Base-by-base conservation (phyloP, 2,113 vertebrate genomes). In the Varanus komodoensis region DNA sequence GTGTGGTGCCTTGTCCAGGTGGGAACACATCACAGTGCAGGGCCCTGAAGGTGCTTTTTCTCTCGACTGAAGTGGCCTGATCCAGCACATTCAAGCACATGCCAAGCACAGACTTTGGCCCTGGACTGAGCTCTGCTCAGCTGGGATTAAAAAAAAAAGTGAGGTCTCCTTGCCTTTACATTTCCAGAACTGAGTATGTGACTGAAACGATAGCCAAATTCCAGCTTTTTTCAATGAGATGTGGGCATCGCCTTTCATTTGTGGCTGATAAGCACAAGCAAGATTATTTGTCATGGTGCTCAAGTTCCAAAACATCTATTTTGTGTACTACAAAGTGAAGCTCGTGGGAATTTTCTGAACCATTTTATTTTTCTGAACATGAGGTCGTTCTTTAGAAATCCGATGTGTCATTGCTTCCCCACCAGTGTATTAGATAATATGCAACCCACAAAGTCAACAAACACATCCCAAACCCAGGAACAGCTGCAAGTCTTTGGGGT, bases 401-500 rank as follows among this genome's bases (percentile, higher is more conserved):
- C 80, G 84, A 54, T 82, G 15, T 91, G 52, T 83, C 89, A 73
- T 38, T 88, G 0, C 48, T 91, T 95, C 94, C 93, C 54, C 15
- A 93, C 61, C 15, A 93, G 89, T 93, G 82, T 89, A 21, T 88
- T 79, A 25, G n/a, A 73, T 87, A 89, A n/a, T 52, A 89, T 94
- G 88, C 87, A 91, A 95, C 81, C 93, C 87, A 79, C 44, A 29
- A 92, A 23, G 48, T 87, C 87, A 89, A 61, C 83, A 94, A 95
- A 90, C 15, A 71, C 34, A 8, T 86, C 57, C 87, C 73, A 92
- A 57, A 48, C 80, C 29, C 50, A 87, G 77, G 48, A 91, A 82
- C 91, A 95, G 89, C 68, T 92, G 89, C 25, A 69, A 52, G 86
- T n/a, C 57, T 86, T 91, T 91, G 86, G 87, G 89, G 89, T 92